Evolutionary conservation across 2,113 vertebrate genomes (phyloP), one percentile per base, ranked within the genome.

Genomic region (Lagopus muta): DNA sequence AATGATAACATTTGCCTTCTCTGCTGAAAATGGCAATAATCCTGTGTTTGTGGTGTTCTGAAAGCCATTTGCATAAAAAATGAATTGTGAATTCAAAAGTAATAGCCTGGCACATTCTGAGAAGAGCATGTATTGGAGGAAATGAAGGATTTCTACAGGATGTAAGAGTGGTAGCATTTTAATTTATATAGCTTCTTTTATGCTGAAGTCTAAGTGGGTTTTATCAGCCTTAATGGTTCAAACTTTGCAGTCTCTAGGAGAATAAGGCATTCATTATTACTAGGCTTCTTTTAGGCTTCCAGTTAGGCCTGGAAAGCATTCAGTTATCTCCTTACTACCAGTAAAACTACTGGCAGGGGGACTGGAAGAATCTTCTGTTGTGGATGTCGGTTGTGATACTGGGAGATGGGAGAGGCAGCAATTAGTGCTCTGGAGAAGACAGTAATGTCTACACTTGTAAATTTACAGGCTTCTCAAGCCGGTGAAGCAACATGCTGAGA

Each of bases 61-160:
- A 91, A 90, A 86, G 6, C 71, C 5, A 58, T 89, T 89, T 91
- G 86, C 76, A 86, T 83, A 75, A 89, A 95, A 86, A 74, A 90
- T 92, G 52, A 74, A 61, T 64, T 85, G 30, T 38, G 1, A 78
- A 90, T 60, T 76, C 48, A 66, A 45, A 95, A 93, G 65, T 73
- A 92, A 83, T 80, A 88, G 88, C 69, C 55, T 87, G 83, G 61
- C 60, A 58, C 15, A 2, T 75, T 86, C 50, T 82, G 67, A 61
- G 45, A 58, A 6, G 24, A 64, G 36, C 15, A 70, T 62, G 57
- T 61, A 25, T 43, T 82, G 69, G 40, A 86, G 45, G 72, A 94
- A 90, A 89, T 87, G 40, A 87, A 54, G 34, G 40, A 86, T 73
- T 67, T 90, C 43, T 75, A 40, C 13, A 45, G 69, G 45, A 21